These are phyloP conservation scores for Nomada flava DNA, from an alignment of 2,888 invertebrate genomes.

Conservation along the genomic window DNA sequence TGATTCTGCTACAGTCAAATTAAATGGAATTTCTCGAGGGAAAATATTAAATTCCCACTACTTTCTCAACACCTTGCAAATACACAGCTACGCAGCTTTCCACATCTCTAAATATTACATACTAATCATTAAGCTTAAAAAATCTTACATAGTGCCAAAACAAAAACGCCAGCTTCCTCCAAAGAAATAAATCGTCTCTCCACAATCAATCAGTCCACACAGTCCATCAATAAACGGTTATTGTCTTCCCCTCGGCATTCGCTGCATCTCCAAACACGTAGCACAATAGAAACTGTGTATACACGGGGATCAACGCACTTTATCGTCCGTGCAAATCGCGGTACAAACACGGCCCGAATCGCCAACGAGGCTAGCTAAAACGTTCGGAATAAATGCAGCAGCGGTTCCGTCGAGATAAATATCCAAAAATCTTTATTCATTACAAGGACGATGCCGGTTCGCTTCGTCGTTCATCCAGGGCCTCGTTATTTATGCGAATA, in stretches of 20 bases:
- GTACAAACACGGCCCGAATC: constrained; percentile 22
- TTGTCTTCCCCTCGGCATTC: neutral
- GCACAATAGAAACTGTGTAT: neutral
- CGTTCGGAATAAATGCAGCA: constrained; percentile 30
- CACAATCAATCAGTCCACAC: neutral
- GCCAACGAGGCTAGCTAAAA: neutral
- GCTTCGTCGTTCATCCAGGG: constrained; percentile 14
- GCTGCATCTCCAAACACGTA: neutral
- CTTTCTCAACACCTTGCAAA: too few species aligned
- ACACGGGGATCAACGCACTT: neutral
- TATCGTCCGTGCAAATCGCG: constrained; percentile 17
- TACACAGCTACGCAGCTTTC: too few species aligned
- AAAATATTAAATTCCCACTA: too few species aligned
- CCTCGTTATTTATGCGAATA: constrained; percentile 54
- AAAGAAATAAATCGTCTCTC: neutral
- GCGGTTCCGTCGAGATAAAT: constrained; percentile 40
- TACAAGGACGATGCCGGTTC: constrained; percentile 34
- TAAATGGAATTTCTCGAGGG: too few species aligned
- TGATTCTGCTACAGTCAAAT: too few species aligned
- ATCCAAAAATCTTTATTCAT: constrained; percentile 51
- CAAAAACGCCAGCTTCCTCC: neutral
- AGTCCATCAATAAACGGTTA: too few species aligned
- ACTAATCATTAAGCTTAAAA: too few species aligned
- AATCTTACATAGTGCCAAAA: too few species aligned
- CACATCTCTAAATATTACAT: too few species aligned